phyloP scores from a whole-genome alignment of 2,113 vertebrate species.

The Macquaria ambigua region DNA sequence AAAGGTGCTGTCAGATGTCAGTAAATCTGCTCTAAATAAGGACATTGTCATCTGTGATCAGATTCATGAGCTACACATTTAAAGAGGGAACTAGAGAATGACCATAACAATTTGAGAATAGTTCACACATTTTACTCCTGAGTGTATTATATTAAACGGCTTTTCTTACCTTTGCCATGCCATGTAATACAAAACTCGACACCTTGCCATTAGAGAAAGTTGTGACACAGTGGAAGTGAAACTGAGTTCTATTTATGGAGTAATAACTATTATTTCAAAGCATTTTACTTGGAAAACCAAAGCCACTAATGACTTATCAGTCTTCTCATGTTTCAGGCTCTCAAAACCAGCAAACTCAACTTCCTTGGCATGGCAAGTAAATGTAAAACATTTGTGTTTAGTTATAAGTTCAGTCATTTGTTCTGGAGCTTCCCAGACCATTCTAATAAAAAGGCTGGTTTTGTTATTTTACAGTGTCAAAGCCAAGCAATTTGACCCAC shows the following conservation, averaged over 20 bases:
- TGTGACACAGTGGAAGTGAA: neutral
- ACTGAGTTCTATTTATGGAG: neutral
- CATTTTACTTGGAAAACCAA: neutral
- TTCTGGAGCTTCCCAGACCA: neutral
- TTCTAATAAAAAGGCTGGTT: neutral
- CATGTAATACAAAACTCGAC: neutral
- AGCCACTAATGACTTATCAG: neutral
- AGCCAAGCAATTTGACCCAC: neutral
- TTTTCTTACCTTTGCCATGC: neutral
- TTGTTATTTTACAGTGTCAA: neutral
- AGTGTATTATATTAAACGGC: neutral
- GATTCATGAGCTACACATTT: neutral
- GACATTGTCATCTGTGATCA: neutral
- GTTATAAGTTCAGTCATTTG: neutral
- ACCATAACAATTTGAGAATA: neutral
- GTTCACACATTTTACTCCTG: neutral
- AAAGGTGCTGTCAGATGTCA: slow-evolving; percentile 16
- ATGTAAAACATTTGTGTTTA: neutral
- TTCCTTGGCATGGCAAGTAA: neutral
- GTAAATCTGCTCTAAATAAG: slow-evolving; percentile 2
- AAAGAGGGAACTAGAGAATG: neutral
- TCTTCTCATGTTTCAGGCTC: neutral
- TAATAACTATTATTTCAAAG: neutral
- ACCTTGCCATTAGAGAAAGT: neutral
- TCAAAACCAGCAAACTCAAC: neutral